A percentile compares a stretch with the other conserved stretches of the same genome.
Evolutionary conservation across 2,113 vertebrate genomes (phyloP).

Genomic region (Uropsilus gracilis): DNA sequence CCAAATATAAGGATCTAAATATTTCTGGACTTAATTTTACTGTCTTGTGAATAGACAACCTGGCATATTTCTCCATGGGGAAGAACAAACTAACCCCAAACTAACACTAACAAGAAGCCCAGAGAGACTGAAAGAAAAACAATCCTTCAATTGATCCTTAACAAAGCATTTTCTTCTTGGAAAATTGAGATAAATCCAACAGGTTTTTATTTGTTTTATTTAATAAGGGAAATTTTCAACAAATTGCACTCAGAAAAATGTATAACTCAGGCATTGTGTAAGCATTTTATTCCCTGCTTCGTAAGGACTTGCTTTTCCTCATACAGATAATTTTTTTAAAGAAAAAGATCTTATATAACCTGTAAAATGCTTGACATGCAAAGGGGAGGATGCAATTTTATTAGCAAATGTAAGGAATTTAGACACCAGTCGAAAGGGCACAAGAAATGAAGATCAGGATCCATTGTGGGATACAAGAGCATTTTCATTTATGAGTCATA

Average conservation of each 20-base stretch:
- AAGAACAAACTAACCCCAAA: neutral
- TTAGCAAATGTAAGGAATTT: conserved; percentile 10
- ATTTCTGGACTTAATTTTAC: conserved; percentile 9
- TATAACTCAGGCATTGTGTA: neutral
- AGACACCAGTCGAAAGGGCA: neutral
- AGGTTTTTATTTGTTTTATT: conserved; percentile 2
- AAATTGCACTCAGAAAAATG: neutral
- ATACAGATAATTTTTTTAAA: conserved; percentile 14
- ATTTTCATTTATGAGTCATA: neutral
- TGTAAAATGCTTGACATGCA: neutral
- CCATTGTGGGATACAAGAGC: neutral
- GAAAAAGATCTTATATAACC: neutral
- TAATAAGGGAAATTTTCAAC: neutral
- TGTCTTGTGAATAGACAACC: neutral
- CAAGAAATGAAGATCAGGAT: neutral
- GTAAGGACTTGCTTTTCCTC: neutral
- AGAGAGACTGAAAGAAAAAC: neutral
- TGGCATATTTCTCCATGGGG: neutral
- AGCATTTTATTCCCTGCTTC: conserved; percentile 5
- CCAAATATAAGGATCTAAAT: neutral
- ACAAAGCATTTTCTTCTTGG: neutral
- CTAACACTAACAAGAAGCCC: neutral
- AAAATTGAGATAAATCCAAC: neutral
- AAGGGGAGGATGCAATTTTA: neutral
- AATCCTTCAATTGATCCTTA: neutral